Base-by-base conservation (phyloP, 2,797 vertebrate genomes). In the Odontamblyopus lacepedii region DNA sequence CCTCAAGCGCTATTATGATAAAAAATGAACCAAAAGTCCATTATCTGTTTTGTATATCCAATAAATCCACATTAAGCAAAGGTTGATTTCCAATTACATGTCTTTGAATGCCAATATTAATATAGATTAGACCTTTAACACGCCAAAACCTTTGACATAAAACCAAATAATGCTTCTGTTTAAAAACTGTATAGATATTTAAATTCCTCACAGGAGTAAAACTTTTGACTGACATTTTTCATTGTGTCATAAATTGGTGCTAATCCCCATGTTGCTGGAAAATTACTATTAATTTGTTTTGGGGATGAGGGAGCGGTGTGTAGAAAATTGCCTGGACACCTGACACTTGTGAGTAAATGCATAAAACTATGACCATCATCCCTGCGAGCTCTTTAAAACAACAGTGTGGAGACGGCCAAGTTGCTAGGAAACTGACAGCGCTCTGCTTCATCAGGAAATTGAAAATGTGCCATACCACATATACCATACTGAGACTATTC, bases 381-480 rank as follows among this genome's bases (percentile, higher is more conserved):
- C 77, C 74, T 75, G 70, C 71, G 76, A 84, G 79, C 83, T 78
- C 71, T 79, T 77, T 81, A 70, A 91, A 84, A 88, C 83, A 81
- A 86, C 80, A 70, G 78, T 60, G 81, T 67, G 75, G 73, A 82
- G 87, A 88, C 73, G 3, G 69, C 78, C 68, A 87, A 82, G 93
- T 94, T 94, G 92, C 92, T 93, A 92, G 91, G 93, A 84, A 93
- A 94, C 93, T 85, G 87, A 88, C 81, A 80, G 78, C 41, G 76
- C 80, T 78, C 75, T 57, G 41, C 44, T 71, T 77, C 44, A 80
- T 75, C 83, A 74, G 18, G 51, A 64, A 77, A 67, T 72, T 69
- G 44, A 65, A 18, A n/a, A 53, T 56, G 9, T 56, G 26, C n/a
- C 55, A 56, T 26, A 56, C n/a, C 3, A 56, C 23, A 23, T 56